Evolutionary conservation across 2,888 invertebrate species (phyloP).

Genomic region (Agrochola lota): DNA sequence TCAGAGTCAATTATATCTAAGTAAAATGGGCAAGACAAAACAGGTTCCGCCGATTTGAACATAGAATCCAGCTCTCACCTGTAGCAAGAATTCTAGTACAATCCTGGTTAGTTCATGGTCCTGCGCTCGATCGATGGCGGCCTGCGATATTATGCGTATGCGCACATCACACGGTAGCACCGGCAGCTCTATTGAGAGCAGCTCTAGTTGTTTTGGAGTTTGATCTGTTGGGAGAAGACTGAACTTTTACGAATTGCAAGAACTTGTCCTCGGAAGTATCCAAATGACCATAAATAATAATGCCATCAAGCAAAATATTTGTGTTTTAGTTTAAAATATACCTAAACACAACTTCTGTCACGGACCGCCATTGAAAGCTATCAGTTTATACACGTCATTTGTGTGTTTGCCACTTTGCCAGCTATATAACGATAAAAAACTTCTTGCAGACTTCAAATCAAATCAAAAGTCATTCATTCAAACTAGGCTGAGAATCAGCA

Average conservation of each 20-base stretch:
- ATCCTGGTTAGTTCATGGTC: constrained; percentile 78
- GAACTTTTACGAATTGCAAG: not conserved
- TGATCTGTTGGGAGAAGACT: constrained; percentile 66
- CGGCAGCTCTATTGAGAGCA: constrained; percentile 68
- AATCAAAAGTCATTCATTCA: too few relatives aligned
- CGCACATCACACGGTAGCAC: constrained; percentile 71
- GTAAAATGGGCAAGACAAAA: not conserved
- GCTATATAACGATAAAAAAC: not conserved
- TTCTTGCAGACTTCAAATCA: not conserved
- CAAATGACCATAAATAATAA: too few relatives aligned
- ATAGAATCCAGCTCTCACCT: constrained; percentile 70
- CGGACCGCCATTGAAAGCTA: not conserved
- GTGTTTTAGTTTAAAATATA: not conserved
- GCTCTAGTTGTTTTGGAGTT: constrained; percentile 66
- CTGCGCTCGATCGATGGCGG: constrained; percentile 70
- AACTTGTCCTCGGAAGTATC: not conserved
- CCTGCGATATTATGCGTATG: constrained; percentile 73
- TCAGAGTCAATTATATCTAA: too few relatives aligned
- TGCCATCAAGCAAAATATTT: not conserved
- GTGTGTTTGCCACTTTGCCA: not conserved
- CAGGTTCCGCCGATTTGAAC: not conserved
- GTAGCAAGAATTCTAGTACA: constrained; percentile 80
- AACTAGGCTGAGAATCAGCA: too few relatives aligned
- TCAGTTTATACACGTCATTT: not conserved
- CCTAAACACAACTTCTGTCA: not conserved